Base-by-base conservation (phyloP, 2,113 vertebrate species). In the Cephalopterus ornatus region DNA sequence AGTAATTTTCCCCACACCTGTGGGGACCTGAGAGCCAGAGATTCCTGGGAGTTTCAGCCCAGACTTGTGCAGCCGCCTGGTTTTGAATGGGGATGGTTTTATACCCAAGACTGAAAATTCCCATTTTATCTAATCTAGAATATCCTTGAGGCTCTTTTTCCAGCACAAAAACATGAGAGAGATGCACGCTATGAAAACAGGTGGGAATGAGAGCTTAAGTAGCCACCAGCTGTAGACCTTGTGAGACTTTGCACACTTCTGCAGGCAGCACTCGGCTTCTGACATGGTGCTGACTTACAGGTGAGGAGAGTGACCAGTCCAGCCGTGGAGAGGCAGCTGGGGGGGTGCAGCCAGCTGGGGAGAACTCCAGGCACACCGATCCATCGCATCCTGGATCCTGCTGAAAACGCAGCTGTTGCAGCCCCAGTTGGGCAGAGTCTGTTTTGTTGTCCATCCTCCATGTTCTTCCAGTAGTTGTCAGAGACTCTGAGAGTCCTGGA, bases 311-410 rank as follows among this genome's bases (percentile, higher is more conserved):
- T 33, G 18, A 47, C 53, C 62, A 67, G 8, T 32, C 32, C 67
- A 67, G 35, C 20, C 33, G 7, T 2, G 16, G 62, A 79, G 79
- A 65, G 39, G 39, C 30, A 78, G 4, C 9, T 53, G 56, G 7
- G 15, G 32, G 55, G 44, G 11, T 63, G 13, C 5, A 46, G 68
- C 44, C 5, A 1, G 6, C 7, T 42, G 33, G 80, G 39, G 30
- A 65, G 30, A 8, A 83, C 41, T 82, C 21, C 59, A 66, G 75
- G 63, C 27, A 44, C 2, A 1, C 42, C 1, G 0, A 44, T 35
- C 58, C 35, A 9, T 28, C 1, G 0, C 2, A 0, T 62, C 59
- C 75, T 62, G 37, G 50, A 9, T 9, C 22, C 41, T 8, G 1
- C 12, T 0, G n/a, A 2, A 90, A 66, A 39, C 11, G n/a, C 70